Conservation (phyloP, 2,888 invertebrate genomes). For the Frankliniella intonsa region DNA sequence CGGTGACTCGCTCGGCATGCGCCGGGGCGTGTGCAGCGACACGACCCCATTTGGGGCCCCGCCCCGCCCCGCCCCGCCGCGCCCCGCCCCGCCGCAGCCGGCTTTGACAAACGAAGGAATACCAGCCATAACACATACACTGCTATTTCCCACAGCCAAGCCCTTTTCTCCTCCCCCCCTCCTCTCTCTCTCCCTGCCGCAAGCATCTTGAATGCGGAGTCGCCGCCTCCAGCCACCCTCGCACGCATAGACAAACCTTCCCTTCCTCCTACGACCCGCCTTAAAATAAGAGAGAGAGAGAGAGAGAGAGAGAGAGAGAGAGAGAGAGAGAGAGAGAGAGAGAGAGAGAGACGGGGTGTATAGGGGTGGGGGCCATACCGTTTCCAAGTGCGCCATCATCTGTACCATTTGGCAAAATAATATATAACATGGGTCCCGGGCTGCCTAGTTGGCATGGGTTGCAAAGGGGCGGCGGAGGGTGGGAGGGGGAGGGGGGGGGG, state of each 20-base stretch:
- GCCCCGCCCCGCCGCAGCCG: neutral
- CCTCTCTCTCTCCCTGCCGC: neutral
- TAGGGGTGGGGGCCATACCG: neutral
- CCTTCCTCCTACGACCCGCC: neutral
- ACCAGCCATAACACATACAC: neutral
- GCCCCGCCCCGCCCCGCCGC: neutral
- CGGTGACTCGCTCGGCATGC: neutral
- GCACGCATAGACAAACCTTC: neutral
- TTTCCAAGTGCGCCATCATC: slow-evolving; percentile 26
- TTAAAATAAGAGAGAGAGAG: neutral
- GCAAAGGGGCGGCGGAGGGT: too few relatives aligned
- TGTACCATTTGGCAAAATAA: slow-evolving; percentile 27
- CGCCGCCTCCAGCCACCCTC: neutral
- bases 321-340: neutral
- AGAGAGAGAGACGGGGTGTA: neutral
- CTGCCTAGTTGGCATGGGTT: slow-evolving; percentile 17
- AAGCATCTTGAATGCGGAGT: neutral
- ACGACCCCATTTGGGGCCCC: neutral
- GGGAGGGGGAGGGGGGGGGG: neutral
- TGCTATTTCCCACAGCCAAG: neutral
- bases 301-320: neutral
- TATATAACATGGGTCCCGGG: slow-evolving; percentile 4
- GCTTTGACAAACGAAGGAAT: slow-evolving; percentile 21
- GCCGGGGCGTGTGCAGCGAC: neutral
- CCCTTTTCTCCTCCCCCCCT: neutral